phyloP scores from a whole-genome alignment of 2,113 vertebrate species.

The Engraulis encrasicolus region DNA sequence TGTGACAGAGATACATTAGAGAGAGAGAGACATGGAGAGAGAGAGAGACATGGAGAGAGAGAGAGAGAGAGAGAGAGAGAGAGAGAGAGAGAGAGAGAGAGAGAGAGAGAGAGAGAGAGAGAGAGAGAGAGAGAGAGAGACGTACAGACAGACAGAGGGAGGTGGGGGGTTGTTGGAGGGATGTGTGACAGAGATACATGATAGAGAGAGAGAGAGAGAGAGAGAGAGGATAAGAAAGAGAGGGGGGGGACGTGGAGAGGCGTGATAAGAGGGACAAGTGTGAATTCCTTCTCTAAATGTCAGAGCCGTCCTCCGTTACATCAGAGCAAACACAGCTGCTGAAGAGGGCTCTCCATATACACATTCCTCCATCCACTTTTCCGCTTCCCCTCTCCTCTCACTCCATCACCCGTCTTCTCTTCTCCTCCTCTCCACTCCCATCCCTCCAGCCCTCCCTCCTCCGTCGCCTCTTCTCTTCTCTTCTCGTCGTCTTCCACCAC shows the following conservation, averaged over 20 bases:
- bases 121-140: too few relatives aligned
- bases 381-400: too few relatives aligned
- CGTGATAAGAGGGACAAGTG: constrained; percentile 36
- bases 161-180: too few relatives aligned
- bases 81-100: too few relatives aligned
- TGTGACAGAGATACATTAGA: too few relatives aligned
- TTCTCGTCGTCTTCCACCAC: background rate
- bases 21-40: too few relatives aligned
- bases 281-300: constrained; percentile 59
- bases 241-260: background rate
- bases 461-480: background rate
- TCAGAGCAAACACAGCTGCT: constrained; percentile 55
- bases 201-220: background rate
- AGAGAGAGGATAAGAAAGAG: background rate
- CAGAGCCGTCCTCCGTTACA: constrained; percentile 46
- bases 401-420: too few relatives aligned
- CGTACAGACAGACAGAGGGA: too few relatives aligned
- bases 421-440: background rate
- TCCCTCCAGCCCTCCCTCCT: background rate
- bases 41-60: too few relatives aligned
- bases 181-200: too few relatives aligned
- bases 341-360: constrained; percentile 22
- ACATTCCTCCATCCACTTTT: background rate
- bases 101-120: too few relatives aligned
- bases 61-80: too few relatives aligned